Percentiles rank a stretch among this genome's conserved stretches.
These are phyloP conservation scores for Ashinkailepas kermadecensis DNA, from an alignment of 2,888 invertebrate genomes.

Conservation along the genomic window DNA sequence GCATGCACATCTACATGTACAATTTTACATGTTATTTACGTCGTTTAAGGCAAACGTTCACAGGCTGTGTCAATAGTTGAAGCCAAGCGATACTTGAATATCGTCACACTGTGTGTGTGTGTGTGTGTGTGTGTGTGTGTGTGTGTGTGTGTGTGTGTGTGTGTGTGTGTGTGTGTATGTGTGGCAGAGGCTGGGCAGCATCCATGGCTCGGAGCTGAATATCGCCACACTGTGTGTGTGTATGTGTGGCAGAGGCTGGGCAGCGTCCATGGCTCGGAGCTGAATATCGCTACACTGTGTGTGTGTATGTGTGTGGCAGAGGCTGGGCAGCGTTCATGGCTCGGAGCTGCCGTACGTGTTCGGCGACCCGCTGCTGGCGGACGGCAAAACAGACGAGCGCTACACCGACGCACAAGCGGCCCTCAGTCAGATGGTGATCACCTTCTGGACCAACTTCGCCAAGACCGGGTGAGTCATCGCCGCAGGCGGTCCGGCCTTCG, in stretches of 20 bases:
- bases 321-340: not conserved
- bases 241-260: not conserved
- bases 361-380: not conserved
- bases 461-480: not conserved
- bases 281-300: no score
- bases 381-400: not conserved
- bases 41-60: no score
- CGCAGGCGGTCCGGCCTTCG: no score
- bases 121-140: no score
- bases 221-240: no score
- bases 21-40: no score
- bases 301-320: not conserved
- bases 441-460: conserved; percentile 4
- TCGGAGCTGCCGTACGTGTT: not conserved
- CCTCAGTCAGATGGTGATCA: not conserved
- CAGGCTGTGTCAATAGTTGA: no score
- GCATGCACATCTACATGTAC: no score
- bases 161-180: not conserved
- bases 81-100: not conserved
- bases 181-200: not conserved
- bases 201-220: not conserved
- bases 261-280: not conserved
- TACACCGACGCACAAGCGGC: not conserved
- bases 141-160: not conserved
- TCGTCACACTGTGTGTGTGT: not conserved